phyloP scores from a whole-genome alignment of 1,140 invertebrate species.

The Dendrolimus kikuchii region DNA sequence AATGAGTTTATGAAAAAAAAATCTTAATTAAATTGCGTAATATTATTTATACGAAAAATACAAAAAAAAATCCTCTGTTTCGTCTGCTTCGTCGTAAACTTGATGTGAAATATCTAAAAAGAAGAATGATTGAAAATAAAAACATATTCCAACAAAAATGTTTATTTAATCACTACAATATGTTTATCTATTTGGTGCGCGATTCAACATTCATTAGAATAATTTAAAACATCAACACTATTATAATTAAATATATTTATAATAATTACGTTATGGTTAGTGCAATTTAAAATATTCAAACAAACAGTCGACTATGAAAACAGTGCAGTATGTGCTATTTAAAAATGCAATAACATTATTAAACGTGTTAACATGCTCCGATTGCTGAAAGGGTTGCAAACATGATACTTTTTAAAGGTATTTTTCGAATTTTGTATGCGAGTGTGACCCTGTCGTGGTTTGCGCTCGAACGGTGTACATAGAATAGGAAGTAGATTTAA shows the following conservation, averaged over 20 bases:
- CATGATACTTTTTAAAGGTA: not conserved
- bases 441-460: not conserved
- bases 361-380: not conserved
- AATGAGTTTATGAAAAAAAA: no score
- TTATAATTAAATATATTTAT: conserved; percentile 8
- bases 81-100: no score
- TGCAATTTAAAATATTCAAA: conserved; percentile 6
- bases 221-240: conserved; percentile 11
- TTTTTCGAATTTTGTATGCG: not conserved
- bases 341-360: not conserved
- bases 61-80: no score
- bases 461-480: no score
- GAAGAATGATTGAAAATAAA: no score
- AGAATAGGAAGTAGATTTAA: no score
- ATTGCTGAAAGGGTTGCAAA: no score
- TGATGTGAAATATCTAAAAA: no score
- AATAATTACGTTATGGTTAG: conserved; percentile 3
- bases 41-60: no score
- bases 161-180: no score
- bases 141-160: no score
- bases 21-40: no score
- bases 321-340: not conserved
- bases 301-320: conserved; percentile 1
- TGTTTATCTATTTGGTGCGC: conserved; percentile 13
- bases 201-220: conserved; percentile 14